Conservation (phyloP, 2,113 vertebrate species). For the Gobio gobio region DNA sequence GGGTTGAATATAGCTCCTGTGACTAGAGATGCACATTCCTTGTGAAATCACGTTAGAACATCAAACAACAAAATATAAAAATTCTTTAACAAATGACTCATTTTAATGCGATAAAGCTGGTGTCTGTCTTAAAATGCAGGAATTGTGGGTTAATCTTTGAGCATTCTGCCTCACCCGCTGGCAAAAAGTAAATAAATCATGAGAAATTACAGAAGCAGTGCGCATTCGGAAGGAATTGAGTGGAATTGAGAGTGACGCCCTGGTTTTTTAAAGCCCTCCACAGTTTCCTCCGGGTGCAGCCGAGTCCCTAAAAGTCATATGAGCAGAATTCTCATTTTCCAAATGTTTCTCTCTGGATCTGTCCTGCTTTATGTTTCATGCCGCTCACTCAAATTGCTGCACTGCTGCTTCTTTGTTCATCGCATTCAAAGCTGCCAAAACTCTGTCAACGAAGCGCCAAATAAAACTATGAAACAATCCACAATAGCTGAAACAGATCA, state of each 20-base stretch:
- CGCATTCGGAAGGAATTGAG: constrained; percentile 54
- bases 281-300: constrained; percentile 3
- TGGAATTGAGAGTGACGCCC: constrained; percentile 51
- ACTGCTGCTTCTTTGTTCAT: constrained; percentile 14
- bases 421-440: constrained; percentile 21
- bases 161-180: constrained; percentile 34
- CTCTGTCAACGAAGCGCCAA: constrained; percentile 10
- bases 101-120: not conserved
- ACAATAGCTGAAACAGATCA: constrained; percentile 8
- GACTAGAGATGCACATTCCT: not conserved
- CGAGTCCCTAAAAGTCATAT: not conserved
- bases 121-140: constrained; percentile 5
- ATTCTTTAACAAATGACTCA: not conserved
- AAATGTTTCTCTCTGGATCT: not conserved
- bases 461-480: constrained; percentile 18
- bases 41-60: not conserved
- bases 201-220: constrained; percentile 42
- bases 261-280: constrained; percentile 45
- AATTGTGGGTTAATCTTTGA: constrained; percentile 27
- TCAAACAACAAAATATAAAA: not conserved
- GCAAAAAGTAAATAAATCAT: constrained; percentile 62
- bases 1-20: not conserved
- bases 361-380: not conserved
- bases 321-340: not conserved
- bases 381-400: not conserved